Percentiles rank a stretch among this genome's conserved stretches.
These are phyloP conservation scores for Boulengeromyrus knoepffleri DNA, from an alignment of 2,113 vertebrate species.

Conservation along the genomic window DNA sequence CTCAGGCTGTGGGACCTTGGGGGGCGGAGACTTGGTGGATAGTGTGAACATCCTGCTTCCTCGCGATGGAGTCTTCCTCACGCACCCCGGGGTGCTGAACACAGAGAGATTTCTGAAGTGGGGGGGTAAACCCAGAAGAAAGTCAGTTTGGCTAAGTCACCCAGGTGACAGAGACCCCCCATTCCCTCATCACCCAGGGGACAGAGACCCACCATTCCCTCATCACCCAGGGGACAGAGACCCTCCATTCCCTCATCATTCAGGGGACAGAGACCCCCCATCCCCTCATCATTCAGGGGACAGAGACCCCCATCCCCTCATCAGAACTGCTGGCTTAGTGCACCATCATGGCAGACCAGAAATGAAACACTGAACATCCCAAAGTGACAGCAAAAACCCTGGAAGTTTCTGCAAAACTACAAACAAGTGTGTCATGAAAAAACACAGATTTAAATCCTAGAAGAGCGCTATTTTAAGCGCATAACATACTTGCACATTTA, in stretches of 20 bases:
- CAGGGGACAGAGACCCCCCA: neutral
- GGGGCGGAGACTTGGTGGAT: slow-evolving; percentile 75
- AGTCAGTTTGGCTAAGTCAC: neutral
- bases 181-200: neutral
- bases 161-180: neutral
- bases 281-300: neutral
- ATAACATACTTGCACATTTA: neutral
- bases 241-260: neutral
- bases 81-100: slow-evolving; percentile 80
- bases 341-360: neutral
- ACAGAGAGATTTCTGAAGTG: slow-evolving; percentile 67
- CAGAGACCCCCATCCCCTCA: neutral
- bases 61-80: slow-evolving; percentile 77
- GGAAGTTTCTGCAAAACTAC: neutral
- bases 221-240: neutral
- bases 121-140: neutral
- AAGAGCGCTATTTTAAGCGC: neutral
- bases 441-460: neutral
- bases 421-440: neutral
- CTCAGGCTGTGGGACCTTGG: slow-evolving; percentile 89
- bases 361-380: neutral
- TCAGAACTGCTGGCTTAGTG: neutral
- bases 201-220: neutral
- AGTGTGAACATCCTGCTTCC: slow-evolving; percentile 90
- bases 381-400: neutral